Evolutionary conservation across 53 echinoderm and acorn worm species (phyloP), one percentile per base, ranked within the genome.

Genomic region (Paracentrotus lividus): DNA sequence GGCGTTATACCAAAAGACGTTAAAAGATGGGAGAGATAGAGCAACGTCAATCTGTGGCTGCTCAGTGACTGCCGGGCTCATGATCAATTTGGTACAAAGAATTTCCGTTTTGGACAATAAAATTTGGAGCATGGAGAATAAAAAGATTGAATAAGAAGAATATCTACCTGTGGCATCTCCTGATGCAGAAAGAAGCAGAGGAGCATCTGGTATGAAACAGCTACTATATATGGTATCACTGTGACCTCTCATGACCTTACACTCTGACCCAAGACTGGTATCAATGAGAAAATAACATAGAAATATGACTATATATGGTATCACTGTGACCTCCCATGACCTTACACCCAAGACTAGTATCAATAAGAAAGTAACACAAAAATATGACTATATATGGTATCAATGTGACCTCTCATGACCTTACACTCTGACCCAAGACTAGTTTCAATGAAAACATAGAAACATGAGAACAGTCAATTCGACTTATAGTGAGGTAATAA

Each of bases 141-240:
- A 2, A 36, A 40, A 36, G 72, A 6, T 6, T 2, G 8, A 31
- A 31, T 31, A 72, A 72, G 36, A 5, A 36, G 18, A 47, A 47
- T 10, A 85, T 51, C 8, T 87, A 98, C 98, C 96, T 52, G 98
- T 98, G 2, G 97, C 94, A 77, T 98, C 98, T 85, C 97, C 98
- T 36, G 98, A 98, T 91, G 97, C 97, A 18, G 98, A 97, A 20
- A 98, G 64, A 12, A 98, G 88, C 4, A 95, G 32, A 27, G 72
- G 94, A 23, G 94, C 85, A 77, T 97, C 95, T 0, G 96, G 95
- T 15, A 95, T 84, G 68, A 96, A 92, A 7, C 94, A 85, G 33
- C 94, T 92, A 51, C 97, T 94, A 59, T 97, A 98, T 43, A 98
- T 96, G 5, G 98, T 93, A 20, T 97, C 98, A 42, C 94, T 94